A percentile compares a stretch with the other conserved stretches of the same genome.
These are phyloP conservation scores for Pterobdella sp. DNA, from an alignment of 2,888 invertebrate species.

Conservation along the genomic window DNA sequence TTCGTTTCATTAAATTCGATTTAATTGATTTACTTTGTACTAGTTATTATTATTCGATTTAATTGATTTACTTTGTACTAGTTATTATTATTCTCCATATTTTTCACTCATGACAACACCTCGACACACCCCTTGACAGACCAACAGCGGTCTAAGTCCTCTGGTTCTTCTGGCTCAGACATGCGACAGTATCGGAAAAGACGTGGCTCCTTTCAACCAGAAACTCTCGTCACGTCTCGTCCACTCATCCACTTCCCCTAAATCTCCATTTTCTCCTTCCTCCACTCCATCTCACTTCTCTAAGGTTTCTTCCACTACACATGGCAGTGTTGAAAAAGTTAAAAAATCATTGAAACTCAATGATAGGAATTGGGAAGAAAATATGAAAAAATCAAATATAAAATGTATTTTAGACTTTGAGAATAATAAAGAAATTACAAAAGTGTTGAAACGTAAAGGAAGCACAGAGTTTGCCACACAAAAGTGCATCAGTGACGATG, in stretches of 20 bases:
- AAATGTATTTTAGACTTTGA: too few species aligned
- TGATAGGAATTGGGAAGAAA: too few species aligned
- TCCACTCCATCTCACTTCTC: neutral
- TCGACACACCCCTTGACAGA: constrained; percentile 69
- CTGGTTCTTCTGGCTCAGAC: constrained; percentile 88
- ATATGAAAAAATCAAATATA: too few species aligned
- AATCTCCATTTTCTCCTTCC: constrained; percentile 9
- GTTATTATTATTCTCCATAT: neutral
- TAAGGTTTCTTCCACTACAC: neutral
- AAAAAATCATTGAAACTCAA: too few species aligned
- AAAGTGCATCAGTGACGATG: neutral
- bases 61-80: too few species aligned
- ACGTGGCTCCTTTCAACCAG: constrained; percentile 47
- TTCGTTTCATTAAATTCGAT: too few species aligned
- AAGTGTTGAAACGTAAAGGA: too few species aligned
- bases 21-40: too few species aligned
- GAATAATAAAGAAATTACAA: too few species aligned
- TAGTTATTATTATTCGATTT: too few species aligned
- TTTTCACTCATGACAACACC: neutral
- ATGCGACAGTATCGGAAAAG: constrained; percentile 86
- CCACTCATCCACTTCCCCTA: neutral
- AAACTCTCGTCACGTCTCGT: constrained; percentile 12
- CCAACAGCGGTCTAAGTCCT: constrained; percentile 93
- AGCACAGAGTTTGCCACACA: too few species aligned
- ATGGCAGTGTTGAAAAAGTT: neutral